Evolutionary conservation across 2,797 vertebrate genomes (phyloP).

Genomic region (Sandelia bainsii): DNA sequence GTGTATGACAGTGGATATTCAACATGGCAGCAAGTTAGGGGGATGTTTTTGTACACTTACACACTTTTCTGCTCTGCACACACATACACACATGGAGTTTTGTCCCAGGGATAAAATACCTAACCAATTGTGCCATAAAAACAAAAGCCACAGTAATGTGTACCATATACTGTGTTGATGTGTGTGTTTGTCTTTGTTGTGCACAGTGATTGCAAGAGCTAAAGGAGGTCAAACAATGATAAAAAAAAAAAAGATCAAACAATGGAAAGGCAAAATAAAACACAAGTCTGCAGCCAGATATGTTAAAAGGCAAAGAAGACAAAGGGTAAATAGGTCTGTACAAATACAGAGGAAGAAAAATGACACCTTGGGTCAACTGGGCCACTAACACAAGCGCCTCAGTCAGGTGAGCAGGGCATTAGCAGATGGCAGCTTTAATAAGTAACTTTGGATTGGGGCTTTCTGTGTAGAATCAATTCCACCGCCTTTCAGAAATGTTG

Average conservation of each 20-base stretch:
- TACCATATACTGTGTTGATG: neutral
- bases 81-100: conserved; percentile 11
- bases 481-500: conserved; percentile 19
- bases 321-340: neutral
- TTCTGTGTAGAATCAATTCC: conserved; percentile 63
- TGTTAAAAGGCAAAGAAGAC: conserved; percentile 3
- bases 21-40: conserved; percentile 55
- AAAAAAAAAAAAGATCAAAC: no score
- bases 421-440: conserved; percentile 57
- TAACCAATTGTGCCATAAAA: conserved; percentile 18
- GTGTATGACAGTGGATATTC: conserved; percentile 49
- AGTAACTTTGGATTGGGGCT: conserved; percentile 63
- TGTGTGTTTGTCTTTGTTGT: conserved; percentile 7
- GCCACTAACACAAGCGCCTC: conserved; percentile 33
- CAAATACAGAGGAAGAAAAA: conserved; percentile 21
- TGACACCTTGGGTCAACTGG: conserved; percentile 22
- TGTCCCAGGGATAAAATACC: conserved; percentile 28
- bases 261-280: neutral
- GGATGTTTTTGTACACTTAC: conserved; percentile 32
- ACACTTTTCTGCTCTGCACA: neutral
- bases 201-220: neutral
- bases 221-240: no score
- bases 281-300: neutral
- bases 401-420: conserved; percentile 37
- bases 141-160: conserved; percentile 9